Evolutionary conservation across 2,797 vertebrate species (phyloP).

Genomic region (Oryzias sinensis): DNA sequence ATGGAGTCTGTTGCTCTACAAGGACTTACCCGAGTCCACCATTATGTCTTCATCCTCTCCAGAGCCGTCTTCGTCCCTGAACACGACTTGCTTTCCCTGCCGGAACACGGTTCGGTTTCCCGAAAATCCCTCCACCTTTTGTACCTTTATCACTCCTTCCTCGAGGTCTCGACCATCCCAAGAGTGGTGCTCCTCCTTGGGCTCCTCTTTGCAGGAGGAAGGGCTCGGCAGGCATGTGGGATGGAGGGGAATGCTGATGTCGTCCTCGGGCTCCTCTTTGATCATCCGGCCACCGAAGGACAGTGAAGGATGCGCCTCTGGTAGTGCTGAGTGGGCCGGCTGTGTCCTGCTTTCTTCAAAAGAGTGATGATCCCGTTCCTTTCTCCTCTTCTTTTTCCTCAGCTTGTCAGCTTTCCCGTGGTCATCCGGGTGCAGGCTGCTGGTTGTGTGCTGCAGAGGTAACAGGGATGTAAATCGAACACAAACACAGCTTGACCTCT

Average conservation of each 20-base stretch:
- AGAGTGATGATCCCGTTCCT: slow-evolving; percentile 77
- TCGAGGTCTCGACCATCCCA: slow-evolving; percentile 71
- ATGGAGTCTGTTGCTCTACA: background rate
- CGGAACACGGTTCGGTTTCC: slow-evolving; percentile 90
- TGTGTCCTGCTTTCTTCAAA: slow-evolving; percentile 55
- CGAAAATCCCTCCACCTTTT: slow-evolving; percentile 72
- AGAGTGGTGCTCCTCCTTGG: slow-evolving; percentile 58
- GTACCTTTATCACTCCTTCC: slow-evolving; percentile 68
- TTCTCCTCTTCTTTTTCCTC: slow-evolving; percentile 89
- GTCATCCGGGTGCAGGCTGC: slow-evolving; percentile 82
- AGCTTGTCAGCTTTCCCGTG: slow-evolving; percentile 88
- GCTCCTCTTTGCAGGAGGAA: slow-evolving; percentile 72
- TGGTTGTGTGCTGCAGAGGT: slow-evolving; percentile 66
- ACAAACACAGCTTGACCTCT: slow-evolving; percentile 1
- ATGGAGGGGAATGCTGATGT: slow-evolving; percentile 72
- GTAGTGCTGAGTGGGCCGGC: slow-evolving; percentile 17
- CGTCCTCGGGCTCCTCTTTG: slow-evolving; percentile 86
- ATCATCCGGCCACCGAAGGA: slow-evolving; percentile 71
- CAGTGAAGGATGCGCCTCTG: slow-evolving; percentile 34
- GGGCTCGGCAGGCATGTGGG: slow-evolving; percentile 58
- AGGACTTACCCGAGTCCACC: slow-evolving; percentile 91
- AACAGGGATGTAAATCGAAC: background rate
- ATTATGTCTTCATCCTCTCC: slow-evolving; percentile 97
- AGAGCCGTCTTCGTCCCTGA: slow-evolving; percentile 91
- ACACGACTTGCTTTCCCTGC: slow-evolving; percentile 97